Evolutionary conservation across 2,113 vertebrate species (phyloP).

Genomic region (Glareola pratincola): DNA sequence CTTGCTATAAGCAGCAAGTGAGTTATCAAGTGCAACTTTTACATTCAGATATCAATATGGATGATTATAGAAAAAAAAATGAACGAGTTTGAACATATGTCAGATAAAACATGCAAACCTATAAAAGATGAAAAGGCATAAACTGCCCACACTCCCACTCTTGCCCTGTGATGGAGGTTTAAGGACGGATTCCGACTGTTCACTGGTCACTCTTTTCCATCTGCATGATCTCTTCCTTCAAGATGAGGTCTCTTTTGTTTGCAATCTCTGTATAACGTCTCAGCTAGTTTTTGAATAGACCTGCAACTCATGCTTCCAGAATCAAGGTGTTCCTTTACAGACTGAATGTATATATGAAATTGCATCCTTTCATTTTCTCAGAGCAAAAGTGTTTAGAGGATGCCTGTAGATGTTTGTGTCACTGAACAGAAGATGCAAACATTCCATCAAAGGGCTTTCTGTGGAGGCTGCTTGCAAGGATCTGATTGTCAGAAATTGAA

Average conservation of each 20-base stretch:
- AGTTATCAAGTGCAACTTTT: neutral
- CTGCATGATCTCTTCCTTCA: neutral
- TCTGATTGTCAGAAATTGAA: neutral
- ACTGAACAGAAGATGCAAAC: neutral
- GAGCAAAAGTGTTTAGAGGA: neutral
- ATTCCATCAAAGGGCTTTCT: neutral
- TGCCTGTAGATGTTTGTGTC: neutral
- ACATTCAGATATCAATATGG: neutral
- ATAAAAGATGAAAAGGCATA: neutral
- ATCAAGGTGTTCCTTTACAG: neutral
- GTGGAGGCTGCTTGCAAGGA: neutral
- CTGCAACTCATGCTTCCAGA: neutral
- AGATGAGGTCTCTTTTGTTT: neutral
- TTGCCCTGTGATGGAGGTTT: rapidly evolving
- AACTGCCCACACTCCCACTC: neutral
- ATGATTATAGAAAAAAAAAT: neutral
- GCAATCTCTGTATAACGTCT: neutral
- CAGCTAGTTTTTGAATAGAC: neutral
- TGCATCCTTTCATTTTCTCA: neutral
- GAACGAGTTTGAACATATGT: neutral
- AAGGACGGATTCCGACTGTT: neutral
- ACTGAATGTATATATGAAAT: neutral
- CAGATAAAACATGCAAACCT: neutral
- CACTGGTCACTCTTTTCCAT: neutral
- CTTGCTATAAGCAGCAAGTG: neutral